Evolutionary conservation across 2,888 invertebrate species (phyloP).

Genomic region (Caenorhabditis zanzibari): DNA sequence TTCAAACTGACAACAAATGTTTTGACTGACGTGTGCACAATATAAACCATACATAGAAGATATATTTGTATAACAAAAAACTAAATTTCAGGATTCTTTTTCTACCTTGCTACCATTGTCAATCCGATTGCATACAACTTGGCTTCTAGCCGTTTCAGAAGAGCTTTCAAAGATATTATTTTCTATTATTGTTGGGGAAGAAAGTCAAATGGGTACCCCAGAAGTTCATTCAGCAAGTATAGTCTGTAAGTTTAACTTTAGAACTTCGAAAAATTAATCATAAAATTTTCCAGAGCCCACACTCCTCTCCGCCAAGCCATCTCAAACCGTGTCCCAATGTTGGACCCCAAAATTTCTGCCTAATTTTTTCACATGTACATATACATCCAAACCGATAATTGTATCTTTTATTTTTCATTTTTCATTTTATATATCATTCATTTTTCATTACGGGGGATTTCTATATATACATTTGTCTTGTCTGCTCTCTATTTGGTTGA

Average conservation of each 20-base stretch:
- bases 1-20: background rate
- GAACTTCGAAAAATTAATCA: background rate
- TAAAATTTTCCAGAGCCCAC: constrained; percentile 50
- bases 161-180: constrained; percentile 73
- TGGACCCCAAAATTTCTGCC: constrained; percentile 10
- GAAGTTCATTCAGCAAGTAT: constrained; percentile 58
- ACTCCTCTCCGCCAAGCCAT: constrained; percentile 47
- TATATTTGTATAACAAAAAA: too few species aligned
- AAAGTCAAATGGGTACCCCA: constrained; percentile 36
- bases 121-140: constrained; percentile 78
- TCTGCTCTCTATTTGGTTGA: constrained; percentile 10
- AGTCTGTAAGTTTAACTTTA: constrained; percentile 42
- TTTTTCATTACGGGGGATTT: constrained; percentile 36
- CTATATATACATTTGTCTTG: background rate
- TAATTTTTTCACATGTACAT: background rate
- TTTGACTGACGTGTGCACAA: constrained; percentile 9
- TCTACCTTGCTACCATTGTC: constrained; percentile 75
- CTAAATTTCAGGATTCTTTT: constrained; percentile 78
- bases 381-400: background rate
- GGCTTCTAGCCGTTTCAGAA: constrained; percentile 73
- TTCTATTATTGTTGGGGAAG: constrained; percentile 52
- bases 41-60: background rate
- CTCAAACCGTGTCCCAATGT: constrained; percentile 43
- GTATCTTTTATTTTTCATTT: constrained; percentile 2
- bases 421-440: constrained; percentile 44